Base-by-base conservation (phyloP, 92 coral and sea anemone species). In the Phymanthus crucifer region DNA sequence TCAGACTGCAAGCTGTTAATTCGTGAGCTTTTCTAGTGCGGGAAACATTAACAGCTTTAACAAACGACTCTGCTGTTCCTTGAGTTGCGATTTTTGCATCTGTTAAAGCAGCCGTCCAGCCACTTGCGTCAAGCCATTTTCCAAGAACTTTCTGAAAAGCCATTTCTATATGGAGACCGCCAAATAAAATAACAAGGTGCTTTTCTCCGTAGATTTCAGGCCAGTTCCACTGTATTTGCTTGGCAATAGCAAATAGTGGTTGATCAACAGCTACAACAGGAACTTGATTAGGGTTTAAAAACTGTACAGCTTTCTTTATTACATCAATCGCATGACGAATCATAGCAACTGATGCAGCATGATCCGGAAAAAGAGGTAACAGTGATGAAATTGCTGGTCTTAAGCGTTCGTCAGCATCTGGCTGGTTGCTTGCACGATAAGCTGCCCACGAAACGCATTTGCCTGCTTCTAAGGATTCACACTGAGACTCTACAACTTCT, bases 291-390 rank as follows among this genome's bases (percentile, higher is more conserved):
- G 89, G 89, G 56, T 83, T 87, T 23, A 89, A 82, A 54, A 82
- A 58, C n/a, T 83, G 57, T 17, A 84, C 35, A 52, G 85, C 69
- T 18, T 67, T 48, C 54, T 79, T 87, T 40, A 90, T 76, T 35
- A 87, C 86, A 75, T 86, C 83, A 89, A 90, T 87, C 2, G 94
- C 79, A 74, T 90, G 89, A 66, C 76, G 50, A n/a, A 90, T 84
- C 89, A 87, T 87, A 12, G 91, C 91, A 18, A 80, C 69, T 21
- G 89, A 87, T 81, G 78, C 87, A 33, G 93, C 90, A 54, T 87
- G 66, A 57, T 90, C 87, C 33, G 88, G 87, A 67, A 87, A 84
- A 67, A 90, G 88, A 16, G 94, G 94, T 13, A 90, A 75, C 21
- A 86, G 45, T 21, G 91, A 80, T 11, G 87, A 80, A 14, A 84